These are phyloP conservation scores for Betta splendens DNA, from an alignment of 2,797 vertebrate genomes.

Conservation along the genomic window DNA sequence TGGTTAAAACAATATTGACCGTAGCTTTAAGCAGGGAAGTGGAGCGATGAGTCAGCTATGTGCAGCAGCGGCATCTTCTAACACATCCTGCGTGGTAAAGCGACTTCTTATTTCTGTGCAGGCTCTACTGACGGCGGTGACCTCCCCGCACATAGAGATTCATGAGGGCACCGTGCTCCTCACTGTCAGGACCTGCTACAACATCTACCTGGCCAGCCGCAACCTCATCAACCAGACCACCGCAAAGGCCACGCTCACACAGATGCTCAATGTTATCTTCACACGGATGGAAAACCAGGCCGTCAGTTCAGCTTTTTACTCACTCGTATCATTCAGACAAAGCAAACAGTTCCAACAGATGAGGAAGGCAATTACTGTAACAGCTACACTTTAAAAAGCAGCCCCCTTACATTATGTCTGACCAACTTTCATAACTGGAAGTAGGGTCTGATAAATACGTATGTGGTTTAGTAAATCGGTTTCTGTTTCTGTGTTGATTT, in stretches of 20 bases:
- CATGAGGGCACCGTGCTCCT: slow-evolving; percentile 96
- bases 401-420: no score
- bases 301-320: slow-evolving; percentile 75
- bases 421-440: no score
- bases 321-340: no score
- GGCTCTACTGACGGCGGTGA: slow-evolving; percentile 95
- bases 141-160: slow-evolving; percentile 96
- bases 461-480: no score
- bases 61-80: slow-evolving; percentile 6
- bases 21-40: slow-evolving; percentile 25
- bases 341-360: background rate
- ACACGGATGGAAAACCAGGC: slow-evolving; percentile 97
- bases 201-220: slow-evolving; percentile 98
- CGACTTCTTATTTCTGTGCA: slow-evolving; percentile 57
- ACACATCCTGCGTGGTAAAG: slow-evolving; percentile 26
- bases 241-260: slow-evolving; percentile 96
- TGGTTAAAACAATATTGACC: background rate
- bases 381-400: background rate
- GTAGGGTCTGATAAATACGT: no score
- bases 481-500: no score
- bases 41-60: slow-evolving; percentile 49
- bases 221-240: slow-evolving; percentile 99
- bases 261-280: slow-evolving; percentile 99
- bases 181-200: slow-evolving; percentile 97
- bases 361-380: background rate